Conservation (phyloP, 30 jellyfish, hydroid and myxozoan genomes). For the Chrysaora quinquecirrha region DNA sequence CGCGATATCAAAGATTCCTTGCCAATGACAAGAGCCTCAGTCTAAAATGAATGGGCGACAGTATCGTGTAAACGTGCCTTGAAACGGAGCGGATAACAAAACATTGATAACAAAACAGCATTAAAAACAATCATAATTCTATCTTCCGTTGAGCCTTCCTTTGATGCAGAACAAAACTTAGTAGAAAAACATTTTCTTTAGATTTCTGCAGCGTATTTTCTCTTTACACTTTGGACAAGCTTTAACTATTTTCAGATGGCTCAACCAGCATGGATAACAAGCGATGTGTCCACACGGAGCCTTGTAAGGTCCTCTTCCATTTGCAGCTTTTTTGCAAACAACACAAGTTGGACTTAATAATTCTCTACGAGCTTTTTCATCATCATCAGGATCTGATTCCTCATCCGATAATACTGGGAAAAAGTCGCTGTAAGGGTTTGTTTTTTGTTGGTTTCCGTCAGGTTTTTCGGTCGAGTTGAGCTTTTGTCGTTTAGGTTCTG, state of each 20-base stretch:
- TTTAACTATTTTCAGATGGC: constrained; percentile 6
- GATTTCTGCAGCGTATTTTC: constrained; percentile 9
- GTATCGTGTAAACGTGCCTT: too few species aligned
- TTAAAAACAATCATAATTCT: too few species aligned
- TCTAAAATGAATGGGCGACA: too few species aligned
- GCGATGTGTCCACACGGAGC: constrained; percentile 57
- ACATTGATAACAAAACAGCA: too few species aligned
- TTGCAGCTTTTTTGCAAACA: constrained; percentile 9
- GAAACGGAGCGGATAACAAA: too few species aligned
- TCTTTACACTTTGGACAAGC: constrained; percentile 35
- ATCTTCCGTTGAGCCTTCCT: too few species aligned
- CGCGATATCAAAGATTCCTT: too few species aligned
- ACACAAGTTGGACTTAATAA: neutral
- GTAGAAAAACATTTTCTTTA: constrained; percentile 16
- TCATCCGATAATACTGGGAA: constrained; percentile 51
- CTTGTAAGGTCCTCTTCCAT: constrained; percentile 13
- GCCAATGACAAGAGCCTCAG: too few species aligned
- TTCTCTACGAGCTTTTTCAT: neutral
- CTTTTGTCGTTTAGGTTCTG: constrained; percentile 32
- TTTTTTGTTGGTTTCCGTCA: neutral
- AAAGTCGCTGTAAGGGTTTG: constrained; percentile 8
- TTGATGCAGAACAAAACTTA: too few species aligned
- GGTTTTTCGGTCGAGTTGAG: neutral
- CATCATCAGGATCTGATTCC: constrained; percentile 7
- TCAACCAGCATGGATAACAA: constrained; percentile 34